Evolutionary conservation across 2,113 vertebrate genomes (phyloP).

Genomic region (Melanotaenia duboulayi): DNA sequence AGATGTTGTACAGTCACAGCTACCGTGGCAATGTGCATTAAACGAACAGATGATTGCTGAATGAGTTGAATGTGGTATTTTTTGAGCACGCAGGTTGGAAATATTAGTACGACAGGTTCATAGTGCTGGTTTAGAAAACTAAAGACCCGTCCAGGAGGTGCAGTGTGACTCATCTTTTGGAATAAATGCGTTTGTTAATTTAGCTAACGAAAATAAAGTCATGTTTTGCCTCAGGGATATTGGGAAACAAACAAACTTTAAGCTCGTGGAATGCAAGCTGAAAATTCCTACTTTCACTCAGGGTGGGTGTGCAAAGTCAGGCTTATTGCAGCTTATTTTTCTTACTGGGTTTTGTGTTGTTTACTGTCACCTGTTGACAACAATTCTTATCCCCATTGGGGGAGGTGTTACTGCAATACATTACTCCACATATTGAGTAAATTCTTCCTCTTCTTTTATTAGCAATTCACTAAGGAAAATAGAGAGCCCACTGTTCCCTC

Average conservation of each 20-base stretch:
- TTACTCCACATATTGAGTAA: conserved; percentile 26
- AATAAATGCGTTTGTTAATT: conserved; percentile 17
- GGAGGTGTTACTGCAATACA: not conserved
- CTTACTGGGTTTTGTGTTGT: conserved; percentile 16
- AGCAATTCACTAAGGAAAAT: conserved; percentile 26
- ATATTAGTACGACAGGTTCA: conserved; percentile 10
- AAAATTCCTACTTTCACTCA: conserved; percentile 35
- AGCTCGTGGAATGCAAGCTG: conserved; percentile 50
- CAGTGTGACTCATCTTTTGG: conserved; percentile 39
- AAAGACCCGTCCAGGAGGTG: conserved; percentile 21
- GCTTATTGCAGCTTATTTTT: conserved; percentile 6
- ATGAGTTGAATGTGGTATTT: conserved; percentile 21
- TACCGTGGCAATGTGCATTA: conserved; percentile 33
- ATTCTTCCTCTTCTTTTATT: conserved; percentile 2
- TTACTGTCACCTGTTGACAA: conserved; percentile 64
- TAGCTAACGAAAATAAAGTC: conserved; percentile 31
- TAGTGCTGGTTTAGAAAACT: conserved; percentile 13
- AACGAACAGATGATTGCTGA: conserved; percentile 11
- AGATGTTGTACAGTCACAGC: conserved; percentile 45
- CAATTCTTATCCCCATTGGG: not conserved
- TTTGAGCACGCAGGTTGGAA: not conserved
- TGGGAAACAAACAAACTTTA: conserved; percentile 28
- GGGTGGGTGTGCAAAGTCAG: conserved; percentile 7
- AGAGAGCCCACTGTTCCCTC: conserved; percentile 13
- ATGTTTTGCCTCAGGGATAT: conserved; percentile 34